Evolutionary conservation across 2,888 invertebrate genomes (phyloP).

Genomic region (Zhuqinia jingwanae): DNA sequence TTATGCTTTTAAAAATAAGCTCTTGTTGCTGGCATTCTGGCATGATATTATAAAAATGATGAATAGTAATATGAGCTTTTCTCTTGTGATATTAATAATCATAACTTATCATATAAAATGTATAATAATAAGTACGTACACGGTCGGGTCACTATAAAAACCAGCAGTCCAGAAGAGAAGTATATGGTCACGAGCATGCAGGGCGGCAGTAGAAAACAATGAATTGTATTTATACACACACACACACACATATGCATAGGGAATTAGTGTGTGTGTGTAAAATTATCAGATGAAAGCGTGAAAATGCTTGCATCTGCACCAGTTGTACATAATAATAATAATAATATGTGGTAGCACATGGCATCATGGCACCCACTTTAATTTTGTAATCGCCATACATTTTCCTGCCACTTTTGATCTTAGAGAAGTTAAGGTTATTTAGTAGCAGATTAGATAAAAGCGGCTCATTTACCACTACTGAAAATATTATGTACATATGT

Average conservation of each 20-base stretch:
- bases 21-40: not conserved
- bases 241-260: too few species aligned
- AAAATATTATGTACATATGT: too few species aligned
- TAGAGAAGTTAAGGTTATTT: conserved; percentile 74
- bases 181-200: not conserved
- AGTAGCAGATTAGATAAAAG: conserved; percentile 73
- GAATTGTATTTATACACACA: not conserved
- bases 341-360: too few species aligned
- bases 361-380: conserved; percentile 53
- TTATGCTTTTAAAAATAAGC: not conserved
- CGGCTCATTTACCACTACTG: conserved; percentile 60
- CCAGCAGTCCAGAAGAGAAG: conserved; percentile 25
- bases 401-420: conserved; percentile 72
- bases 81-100: not conserved
- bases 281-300: conserved; percentile 41
- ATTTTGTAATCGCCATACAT: conserved; percentile 73
- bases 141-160: not conserved
- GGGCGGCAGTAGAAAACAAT: conserved; percentile 32
- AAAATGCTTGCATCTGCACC: conserved; percentile 46
- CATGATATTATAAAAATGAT: conserved; percentile 37
- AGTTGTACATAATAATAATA: too few species aligned
- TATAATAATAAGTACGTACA: too few species aligned
- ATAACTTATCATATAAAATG: not conserved
- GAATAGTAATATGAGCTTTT: not conserved
- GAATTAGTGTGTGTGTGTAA: conserved; percentile 35